A percentile compares a stretch with the other conserved stretches of the same genome.
Conservation (phyloP, 2,888 invertebrate genomes). For the Acanthosepion pharaonis region DNA sequence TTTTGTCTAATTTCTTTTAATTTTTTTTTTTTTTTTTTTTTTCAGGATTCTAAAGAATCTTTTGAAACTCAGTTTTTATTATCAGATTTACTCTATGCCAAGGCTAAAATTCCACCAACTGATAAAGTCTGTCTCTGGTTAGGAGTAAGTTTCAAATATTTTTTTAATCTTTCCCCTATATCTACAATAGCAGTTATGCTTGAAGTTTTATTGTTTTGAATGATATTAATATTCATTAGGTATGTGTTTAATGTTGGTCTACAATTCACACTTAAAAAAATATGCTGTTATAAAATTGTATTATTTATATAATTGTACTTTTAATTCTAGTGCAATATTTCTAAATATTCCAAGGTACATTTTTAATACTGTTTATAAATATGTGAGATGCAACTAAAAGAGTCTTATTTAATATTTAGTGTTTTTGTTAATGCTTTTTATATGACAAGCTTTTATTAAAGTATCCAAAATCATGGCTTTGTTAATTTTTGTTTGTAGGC, state of each 20-base stretch:
- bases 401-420: no score
- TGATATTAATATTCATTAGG: no score
- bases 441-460: no score
- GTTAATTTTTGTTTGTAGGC: constrained; percentile 75
- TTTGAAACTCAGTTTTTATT: constrained; percentile 91
- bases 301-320: background rate
- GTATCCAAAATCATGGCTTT: no score
- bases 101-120: constrained; percentile 90
- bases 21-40: constrained; percentile 49
- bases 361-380: background rate
- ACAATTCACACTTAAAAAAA: no score
- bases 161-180: background rate
- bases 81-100: constrained; percentile 91
- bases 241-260: no score
- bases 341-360: background rate
- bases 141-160: constrained; percentile 76
- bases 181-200: no score
- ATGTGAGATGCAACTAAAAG: background rate
- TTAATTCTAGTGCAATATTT: background rate
- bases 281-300: background rate
- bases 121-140: constrained; percentile 86
- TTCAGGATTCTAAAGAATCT: constrained; percentile 78
- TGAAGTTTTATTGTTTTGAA: no score
- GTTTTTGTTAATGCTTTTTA: no score
- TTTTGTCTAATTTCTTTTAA: background rate